Conservation (phyloP, 2,888 invertebrate genomes). For the Drosophila neotestacea region DNA sequence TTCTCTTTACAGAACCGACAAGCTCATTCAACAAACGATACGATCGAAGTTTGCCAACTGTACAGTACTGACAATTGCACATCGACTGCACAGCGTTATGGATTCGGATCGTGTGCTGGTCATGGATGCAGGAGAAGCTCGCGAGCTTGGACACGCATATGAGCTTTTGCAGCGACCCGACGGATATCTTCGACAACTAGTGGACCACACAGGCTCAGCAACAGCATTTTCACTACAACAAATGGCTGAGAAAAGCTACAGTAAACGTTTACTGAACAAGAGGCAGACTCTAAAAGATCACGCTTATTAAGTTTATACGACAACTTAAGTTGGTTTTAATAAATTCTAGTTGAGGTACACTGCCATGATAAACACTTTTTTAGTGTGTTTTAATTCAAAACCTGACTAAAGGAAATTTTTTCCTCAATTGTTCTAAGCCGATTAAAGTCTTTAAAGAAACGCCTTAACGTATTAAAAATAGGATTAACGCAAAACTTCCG, state of each 20-base stretch:
- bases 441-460: too few relatives aligned
- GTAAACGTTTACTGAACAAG: conserved; percentile 56
- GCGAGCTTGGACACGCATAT: conserved; percentile 92
- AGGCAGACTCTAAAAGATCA: conserved; percentile 48
- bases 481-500: too few relatives aligned
- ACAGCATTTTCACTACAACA: conserved; percentile 87
- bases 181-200: conserved; percentile 88
- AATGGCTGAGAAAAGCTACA: conserved; percentile 87
- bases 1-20: conserved; percentile 89
- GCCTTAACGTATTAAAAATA: too few relatives aligned
- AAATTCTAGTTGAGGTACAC: too few relatives aligned
- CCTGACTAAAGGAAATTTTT: too few relatives aligned
- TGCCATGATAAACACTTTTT: too few relatives aligned
- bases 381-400: too few relatives aligned
- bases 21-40: conserved; percentile 93
- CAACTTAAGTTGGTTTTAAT: too few relatives aligned
- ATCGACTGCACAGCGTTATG: conserved; percentile 95
- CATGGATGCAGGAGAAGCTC: conserved; percentile 90
- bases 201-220: conserved; percentile 89
- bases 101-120: conserved; percentile 95
- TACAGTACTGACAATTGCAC: conserved; percentile 96
- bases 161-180: conserved; percentile 87
- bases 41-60: conserved; percentile 91
- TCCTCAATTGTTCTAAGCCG: too few relatives aligned
- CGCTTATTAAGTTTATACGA: too few relatives aligned